phyloP scores from a whole-genome alignment of 1,140 invertebrate species.

The Ephestia elutella region DNA sequence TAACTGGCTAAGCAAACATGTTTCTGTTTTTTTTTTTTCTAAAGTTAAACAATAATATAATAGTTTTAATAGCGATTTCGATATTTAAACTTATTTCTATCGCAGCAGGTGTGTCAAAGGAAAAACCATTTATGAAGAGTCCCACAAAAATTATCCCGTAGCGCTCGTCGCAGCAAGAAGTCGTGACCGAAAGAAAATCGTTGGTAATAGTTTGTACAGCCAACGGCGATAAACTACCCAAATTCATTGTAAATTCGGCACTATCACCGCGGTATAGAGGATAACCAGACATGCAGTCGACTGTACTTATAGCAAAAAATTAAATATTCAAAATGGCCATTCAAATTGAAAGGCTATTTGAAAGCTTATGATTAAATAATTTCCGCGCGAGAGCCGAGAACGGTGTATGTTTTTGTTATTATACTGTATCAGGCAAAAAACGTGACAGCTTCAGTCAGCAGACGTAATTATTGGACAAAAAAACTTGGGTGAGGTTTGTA shows the following conservation, averaged over 20 bases:
- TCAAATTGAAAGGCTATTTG: constrained; percentile 45
- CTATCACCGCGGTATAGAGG: too few relatives aligned
- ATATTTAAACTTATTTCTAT: too few relatives aligned
- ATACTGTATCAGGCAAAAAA: constrained; percentile 23
- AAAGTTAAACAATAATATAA: too few relatives aligned
- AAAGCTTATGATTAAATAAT: constrained; percentile 62
- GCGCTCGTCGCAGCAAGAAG: constrained; percentile 15
- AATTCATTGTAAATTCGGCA: too few relatives aligned
- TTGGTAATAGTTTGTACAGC: constrained; percentile 34
- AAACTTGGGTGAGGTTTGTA: constrained; percentile 7
- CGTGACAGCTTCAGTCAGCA: constrained; percentile 15
- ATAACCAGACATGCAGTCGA: too few relatives aligned
- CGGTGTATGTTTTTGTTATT: constrained; percentile 40
- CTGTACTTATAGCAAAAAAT: constrained; percentile 30
- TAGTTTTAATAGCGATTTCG: too few relatives aligned
- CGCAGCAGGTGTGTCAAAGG: constrained; percentile 13
- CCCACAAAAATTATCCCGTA: constrained; percentile 5
- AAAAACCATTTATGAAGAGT: constrained; percentile 12
- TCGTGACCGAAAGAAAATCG: constrained; percentile 25
- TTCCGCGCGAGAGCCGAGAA: constrained; percentile 33
- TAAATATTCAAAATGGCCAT: constrained; percentile 47
- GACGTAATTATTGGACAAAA: constrained; percentile 18
- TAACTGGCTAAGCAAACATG: too few relatives aligned
- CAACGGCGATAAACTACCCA: too few relatives aligned
- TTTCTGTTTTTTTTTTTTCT: too few relatives aligned